Conservation (phyloP, 2,888 invertebrate species). For the Lagria hirta region DNA sequence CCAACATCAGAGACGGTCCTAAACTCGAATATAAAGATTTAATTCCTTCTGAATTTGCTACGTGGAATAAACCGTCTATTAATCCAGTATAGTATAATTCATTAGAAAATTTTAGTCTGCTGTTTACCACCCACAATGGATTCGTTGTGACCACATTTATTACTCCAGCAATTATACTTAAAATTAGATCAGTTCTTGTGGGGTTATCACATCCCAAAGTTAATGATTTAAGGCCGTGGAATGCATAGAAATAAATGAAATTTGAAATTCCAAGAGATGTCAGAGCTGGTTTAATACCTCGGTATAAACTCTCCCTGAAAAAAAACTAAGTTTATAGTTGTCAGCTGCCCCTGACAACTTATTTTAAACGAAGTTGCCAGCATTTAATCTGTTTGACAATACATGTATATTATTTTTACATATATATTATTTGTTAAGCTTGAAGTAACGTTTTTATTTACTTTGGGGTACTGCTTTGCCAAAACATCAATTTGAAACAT, state of each 20-base stretch:
- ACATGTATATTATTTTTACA: too few species aligned
- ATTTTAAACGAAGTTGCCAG: too few species aligned
- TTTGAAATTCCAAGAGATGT: slow-evolving; percentile 85
- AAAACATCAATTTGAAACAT: too few species aligned
- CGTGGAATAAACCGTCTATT: slow-evolving; percentile 67
- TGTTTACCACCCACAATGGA: slow-evolving; percentile 92
- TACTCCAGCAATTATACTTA: slow-evolving; percentile 78
- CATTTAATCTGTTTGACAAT: too few species aligned
- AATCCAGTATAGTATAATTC: slow-evolving; percentile 55
- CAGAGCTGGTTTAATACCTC: slow-evolving; percentile 80
- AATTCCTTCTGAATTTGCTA: slow-evolving; percentile 74
- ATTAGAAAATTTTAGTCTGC: slow-evolving; percentile 69
- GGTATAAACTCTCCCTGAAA: slow-evolving; percentile 66
- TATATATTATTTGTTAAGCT: too few species aligned
- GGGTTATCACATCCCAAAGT: slow-evolving; percentile 53
- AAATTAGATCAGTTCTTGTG: slow-evolving; percentile 71
- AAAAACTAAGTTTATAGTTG: too few species aligned
- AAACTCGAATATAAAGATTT: slow-evolving; percentile 81
- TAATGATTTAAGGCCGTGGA: slow-evolving; percentile 74
- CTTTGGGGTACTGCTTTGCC: too few species aligned
- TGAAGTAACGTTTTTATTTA: too few species aligned
- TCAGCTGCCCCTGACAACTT: too few species aligned
- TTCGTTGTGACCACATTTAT: slow-evolving; percentile 84
- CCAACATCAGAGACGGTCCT: slow-evolving; percentile 79
- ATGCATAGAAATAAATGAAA: slow-evolving; percentile 94